Evolutionary conservation across 2,888 invertebrate genomes (phyloP).

Genomic region (Leptopterna dolabrata): DNA sequence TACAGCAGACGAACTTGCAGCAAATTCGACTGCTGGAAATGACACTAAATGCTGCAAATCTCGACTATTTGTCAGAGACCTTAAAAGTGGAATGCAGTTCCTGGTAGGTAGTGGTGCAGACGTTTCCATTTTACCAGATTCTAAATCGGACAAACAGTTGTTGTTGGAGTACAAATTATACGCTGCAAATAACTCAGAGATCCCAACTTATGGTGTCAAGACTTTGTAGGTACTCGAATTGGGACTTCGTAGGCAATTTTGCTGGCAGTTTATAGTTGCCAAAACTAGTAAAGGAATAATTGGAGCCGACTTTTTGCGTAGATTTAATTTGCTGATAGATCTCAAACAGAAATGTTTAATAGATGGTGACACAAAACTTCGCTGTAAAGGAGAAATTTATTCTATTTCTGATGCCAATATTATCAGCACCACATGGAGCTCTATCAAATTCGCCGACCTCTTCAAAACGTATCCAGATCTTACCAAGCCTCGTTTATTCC

Average conservation of each 20-base stretch:
- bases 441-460: background rate
- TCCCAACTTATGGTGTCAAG: background rate
- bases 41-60: background rate
- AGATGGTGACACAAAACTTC: background rate
- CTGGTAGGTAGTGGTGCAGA: background rate
- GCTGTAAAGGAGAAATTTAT: background rate
- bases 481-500: background rate
- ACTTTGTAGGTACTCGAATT: background rate
- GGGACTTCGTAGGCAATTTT: background rate
- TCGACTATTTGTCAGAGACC: constrained; percentile 42
- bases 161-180: background rate
- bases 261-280: background rate
- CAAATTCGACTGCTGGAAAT: background rate
- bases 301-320: background rate
- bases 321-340: background rate
- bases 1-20: background rate
- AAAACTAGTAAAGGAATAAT: background rate
- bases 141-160: no score
- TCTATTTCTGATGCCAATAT: background rate
- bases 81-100: background rate
- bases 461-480: background rate
- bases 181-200: background rate
- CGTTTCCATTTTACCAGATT: background rate
- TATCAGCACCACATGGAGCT: background rate
- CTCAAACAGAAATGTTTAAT: background rate